phyloP scores from a whole-genome alignment of 1,140 invertebrate genomes.

The Diabrotica undecimpunctata region DNA sequence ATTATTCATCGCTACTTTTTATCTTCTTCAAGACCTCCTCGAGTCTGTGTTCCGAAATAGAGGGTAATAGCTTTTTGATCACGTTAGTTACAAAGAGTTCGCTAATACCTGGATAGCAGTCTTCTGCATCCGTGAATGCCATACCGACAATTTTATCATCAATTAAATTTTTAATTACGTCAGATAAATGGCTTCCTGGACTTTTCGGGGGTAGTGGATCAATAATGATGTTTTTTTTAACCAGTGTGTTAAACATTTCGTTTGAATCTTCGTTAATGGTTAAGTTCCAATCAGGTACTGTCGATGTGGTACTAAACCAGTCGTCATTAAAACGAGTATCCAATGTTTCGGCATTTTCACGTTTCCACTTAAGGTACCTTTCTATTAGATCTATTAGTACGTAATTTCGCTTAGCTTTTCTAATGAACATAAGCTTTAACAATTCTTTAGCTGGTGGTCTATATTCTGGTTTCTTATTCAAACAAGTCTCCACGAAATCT shows the following conservation, averaged over 20 bases:
- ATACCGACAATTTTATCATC: too few species aligned
- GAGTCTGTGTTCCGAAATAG: constrained; percentile 57
- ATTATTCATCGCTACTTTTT: not conserved
- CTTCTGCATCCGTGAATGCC: constrained; percentile 79
- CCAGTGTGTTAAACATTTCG: too few species aligned
- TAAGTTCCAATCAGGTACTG: constrained; percentile 82
- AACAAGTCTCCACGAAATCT: constrained; percentile 97
- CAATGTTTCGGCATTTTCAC: constrained; percentile 82
- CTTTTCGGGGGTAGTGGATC: too few species aligned
- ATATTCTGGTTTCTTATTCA: constrained; percentile 99
- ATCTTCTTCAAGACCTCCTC: constrained; percentile 56
- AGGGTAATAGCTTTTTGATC: constrained; percentile 66
- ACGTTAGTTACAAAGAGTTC: constrained; percentile 75
- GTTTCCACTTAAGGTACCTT: constrained; percentile 94
- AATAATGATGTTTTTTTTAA: too few species aligned
- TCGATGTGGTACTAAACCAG: not conserved
- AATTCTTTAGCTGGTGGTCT: constrained; percentile 93
- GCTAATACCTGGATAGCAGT: constrained; percentile 74
- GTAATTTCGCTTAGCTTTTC: constrained; percentile 94
- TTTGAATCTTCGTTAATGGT: constrained; percentile 71
- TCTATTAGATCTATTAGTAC: constrained; percentile 94
- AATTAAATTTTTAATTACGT: too few species aligned
- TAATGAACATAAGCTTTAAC: constrained; percentile 89
- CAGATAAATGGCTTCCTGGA: constrained; percentile 53
- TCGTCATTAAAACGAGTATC: constrained; percentile 89